Base-by-base conservation (phyloP, 1,140 invertebrate species). In the Heliothis virescens region DNA sequence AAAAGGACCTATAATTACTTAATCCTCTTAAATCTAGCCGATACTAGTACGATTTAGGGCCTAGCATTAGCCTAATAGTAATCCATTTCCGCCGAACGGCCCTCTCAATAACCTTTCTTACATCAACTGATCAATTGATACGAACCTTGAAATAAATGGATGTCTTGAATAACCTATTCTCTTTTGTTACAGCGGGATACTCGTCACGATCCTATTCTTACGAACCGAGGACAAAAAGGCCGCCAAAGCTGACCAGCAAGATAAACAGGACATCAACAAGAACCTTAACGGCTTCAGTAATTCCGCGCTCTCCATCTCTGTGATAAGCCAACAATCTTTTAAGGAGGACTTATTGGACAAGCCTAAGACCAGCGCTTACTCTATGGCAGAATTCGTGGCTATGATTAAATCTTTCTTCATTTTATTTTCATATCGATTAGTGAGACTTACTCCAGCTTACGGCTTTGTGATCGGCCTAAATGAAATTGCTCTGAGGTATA, bases 361-460 rank as follows among this genome's bases (percentile, higher is more conserved):
- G 73, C 87, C 90, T 16, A 86, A 89, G 18, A 52, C 72, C n/a
- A 89, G 85, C 10, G 74, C 81, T 29, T 94, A 90, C 74, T 86
- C 86, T 2, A 85, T 80, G 59, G 72, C 79, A 71, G 92, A 94
- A 76, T 52, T 92, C 10, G 73, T 89, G 5, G 82, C 82, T 60
- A 91, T 91, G 79, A 82, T 86, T 0, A 92, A 89, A 80, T 90
- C 88, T 0, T 94, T 94, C 74, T 85, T 91, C 18, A 83, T 94
- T 15, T 73, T 94, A 34, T 83, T 94, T n/a, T 86, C 85, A 9
- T 94, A 94, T 79, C 84, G 93, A 41, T 82, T 94, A 60, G 89
- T 98, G 18, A 96, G 97, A 83, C 93, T 98, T 75, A 98, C 97
- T 1, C 97, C 97, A 15, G 97, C 97, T 3, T 98, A 98, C 91